Evolutionary conservation across 2,888 invertebrate genomes (phyloP).

Genomic region (Xanthia togata): DNA sequence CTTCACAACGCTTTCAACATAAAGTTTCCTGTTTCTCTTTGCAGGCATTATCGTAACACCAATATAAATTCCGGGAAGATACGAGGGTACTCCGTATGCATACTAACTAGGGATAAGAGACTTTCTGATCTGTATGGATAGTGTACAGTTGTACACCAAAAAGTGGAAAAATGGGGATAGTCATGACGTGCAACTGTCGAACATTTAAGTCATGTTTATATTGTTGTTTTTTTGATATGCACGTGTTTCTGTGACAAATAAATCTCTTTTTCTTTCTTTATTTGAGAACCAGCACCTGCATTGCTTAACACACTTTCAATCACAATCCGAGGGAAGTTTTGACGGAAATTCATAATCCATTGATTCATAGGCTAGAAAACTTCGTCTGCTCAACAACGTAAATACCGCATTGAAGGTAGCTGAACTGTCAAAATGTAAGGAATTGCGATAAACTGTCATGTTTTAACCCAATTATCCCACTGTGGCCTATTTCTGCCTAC

Average conservation of each 20-base stretch:
- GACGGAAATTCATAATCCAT: neutral
- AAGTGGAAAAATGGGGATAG: no score
- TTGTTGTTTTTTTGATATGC: no score
- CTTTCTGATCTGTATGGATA: slow-evolving; percentile 11
- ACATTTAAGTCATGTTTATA: no score
- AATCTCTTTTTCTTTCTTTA: no score
- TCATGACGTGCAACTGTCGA: no score
- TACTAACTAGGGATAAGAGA: slow-evolving; percentile 31
- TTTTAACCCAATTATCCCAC: neutral
- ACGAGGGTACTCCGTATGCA: slow-evolving; percentile 33
- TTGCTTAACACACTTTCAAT: neutral
- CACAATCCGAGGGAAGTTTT: neutral
- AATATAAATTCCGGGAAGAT: slow-evolving; percentile 35
- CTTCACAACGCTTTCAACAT: slow-evolving; percentile 21
- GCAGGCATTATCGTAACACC: slow-evolving; percentile 17
- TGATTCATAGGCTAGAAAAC: no score
- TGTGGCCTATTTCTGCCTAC: no score
- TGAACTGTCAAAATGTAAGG: neutral
- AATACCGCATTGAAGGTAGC: neutral
- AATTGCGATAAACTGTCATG: neutral
- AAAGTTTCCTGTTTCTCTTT: slow-evolving; percentile 43
- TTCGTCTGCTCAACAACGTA: neutral
- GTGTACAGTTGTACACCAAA: neutral
- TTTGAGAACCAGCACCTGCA: neutral
- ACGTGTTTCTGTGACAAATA: no score